A percentile compares a stretch with the other conserved stretches of the same genome.
These are phyloP conservation scores for Antennarius maculatus DNA, from an alignment of 2,797 vertebrate genomes.

Conservation along the genomic window DNA sequence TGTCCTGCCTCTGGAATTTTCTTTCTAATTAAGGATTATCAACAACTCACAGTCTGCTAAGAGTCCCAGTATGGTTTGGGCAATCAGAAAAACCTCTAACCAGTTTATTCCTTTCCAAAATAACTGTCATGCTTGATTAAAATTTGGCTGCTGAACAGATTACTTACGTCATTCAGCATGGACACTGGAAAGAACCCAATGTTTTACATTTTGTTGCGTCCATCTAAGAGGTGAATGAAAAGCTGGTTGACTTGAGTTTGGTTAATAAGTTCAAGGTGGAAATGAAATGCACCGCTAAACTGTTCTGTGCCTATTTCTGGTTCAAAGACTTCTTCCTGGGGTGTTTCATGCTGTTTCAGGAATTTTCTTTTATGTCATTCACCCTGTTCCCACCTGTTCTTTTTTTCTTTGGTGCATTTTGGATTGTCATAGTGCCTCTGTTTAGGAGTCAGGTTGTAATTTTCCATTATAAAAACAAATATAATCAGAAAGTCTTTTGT, in stretches of 20 bases:
- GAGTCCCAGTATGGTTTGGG: constrained; percentile 53
- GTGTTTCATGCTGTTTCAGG: constrained; percentile 1
- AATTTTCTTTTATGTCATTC: constrained; percentile 4
- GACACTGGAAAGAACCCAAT: constrained; percentile 17
- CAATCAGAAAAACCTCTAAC: constrained; percentile 59
- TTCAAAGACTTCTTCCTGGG: constrained; percentile 4
- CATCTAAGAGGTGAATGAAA: background rate
- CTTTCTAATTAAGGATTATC: constrained; percentile 82
- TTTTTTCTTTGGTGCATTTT: constrained; percentile 2
- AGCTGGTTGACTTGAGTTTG: constrained; percentile 8
- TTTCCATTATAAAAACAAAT: constrained; percentile 45
- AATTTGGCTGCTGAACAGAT: constrained; percentile 30
- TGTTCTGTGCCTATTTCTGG: background rate
- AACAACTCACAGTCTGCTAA: constrained; percentile 70
- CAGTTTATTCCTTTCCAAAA: constrained; percentile 47
- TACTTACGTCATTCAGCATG: constrained; percentile 28
- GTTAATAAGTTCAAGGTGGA: constrained; percentile 1
- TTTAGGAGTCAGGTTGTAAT: constrained; percentile 48
- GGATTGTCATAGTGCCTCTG: constrained; percentile 16
- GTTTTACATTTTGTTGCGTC: background rate
- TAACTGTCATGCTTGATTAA: constrained; percentile 52
- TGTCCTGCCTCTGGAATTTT: constrained; percentile 70
- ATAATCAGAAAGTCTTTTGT: constrained; percentile 41
- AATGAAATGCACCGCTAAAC: constrained; percentile 10
- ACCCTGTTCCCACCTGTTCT: background rate